phyloP scores from a whole-genome alignment of 2,888 invertebrate genomes.

The Suillia variegata region DNA sequence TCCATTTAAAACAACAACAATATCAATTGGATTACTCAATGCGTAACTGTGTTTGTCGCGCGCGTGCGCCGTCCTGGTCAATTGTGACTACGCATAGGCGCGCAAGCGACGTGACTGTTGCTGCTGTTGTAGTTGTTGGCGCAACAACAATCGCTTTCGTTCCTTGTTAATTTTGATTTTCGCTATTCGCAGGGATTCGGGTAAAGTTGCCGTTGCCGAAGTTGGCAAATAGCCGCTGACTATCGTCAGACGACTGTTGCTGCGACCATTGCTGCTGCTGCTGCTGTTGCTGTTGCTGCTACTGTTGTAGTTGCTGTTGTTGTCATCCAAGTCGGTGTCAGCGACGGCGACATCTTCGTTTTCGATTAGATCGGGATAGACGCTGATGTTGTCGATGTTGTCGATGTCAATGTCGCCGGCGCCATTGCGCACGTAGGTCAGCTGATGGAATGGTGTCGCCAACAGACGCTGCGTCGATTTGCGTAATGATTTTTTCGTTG shows the following conservation, averaged over 20 bases:
- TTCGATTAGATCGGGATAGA: slow-evolving; percentile 48
- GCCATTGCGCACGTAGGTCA: slow-evolving; percentile 50
- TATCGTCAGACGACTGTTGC: slow-evolving; percentile 45
- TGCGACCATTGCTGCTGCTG: slow-evolving; percentile 22
- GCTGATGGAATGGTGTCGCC: slow-evolving; percentile 51
- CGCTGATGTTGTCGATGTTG: slow-evolving; percentile 54
- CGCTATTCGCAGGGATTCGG: slow-evolving; percentile 54
- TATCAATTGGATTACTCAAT: too few species aligned
- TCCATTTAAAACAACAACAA: too few species aligned
- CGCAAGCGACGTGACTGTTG: slow-evolving; percentile 36
- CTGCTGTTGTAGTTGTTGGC: slow-evolving; percentile 18
- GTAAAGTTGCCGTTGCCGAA: slow-evolving; percentile 48
- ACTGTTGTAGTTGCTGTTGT: slow-evolving; percentile 16
- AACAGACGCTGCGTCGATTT: slow-evolving; percentile 48
- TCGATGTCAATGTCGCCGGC: slow-evolving; percentile 54
- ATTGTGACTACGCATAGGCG: slow-evolving; percentile 47
- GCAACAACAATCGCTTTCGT: slow-evolving; percentile 39
- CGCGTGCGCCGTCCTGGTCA: too few species aligned
- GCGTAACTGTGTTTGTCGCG: too few species aligned
- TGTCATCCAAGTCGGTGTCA: slow-evolving; percentile 19
- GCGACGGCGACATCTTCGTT: slow-evolving; percentile 32
- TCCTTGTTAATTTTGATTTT: slow-evolving; percentile 55
- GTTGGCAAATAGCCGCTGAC: slow-evolving; percentile 53
- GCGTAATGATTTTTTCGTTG: slow-evolving; percentile 43
- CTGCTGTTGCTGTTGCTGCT: slow-evolving; percentile 21